Conservation (phyloP, 2,888 invertebrate genomes). For the Blastobasis adustella region DNA sequence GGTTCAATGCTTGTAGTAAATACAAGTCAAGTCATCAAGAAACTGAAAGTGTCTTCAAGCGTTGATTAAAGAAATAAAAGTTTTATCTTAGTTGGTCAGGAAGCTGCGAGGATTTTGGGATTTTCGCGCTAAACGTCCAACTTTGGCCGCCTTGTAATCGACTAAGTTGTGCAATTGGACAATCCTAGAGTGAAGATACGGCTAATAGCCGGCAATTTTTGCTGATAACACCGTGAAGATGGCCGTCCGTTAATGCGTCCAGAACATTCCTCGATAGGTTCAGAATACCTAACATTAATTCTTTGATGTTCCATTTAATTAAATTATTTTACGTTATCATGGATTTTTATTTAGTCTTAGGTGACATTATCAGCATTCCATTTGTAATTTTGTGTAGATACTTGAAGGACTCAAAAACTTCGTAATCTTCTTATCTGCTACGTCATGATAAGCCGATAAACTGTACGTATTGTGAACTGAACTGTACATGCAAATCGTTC, state of each 20-base stretch:
- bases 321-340: no score
- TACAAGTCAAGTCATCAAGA: not conserved
- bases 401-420: no score
- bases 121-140: conserved; percentile 36
- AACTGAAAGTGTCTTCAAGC: conserved; percentile 1
- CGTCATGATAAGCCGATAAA: no score
- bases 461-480: no score
- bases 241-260: no score
- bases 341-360: no score
- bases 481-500: no score
- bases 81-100: conserved; percentile 41
- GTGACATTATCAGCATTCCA: conserved; percentile 1
- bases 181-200: conserved; percentile 40
- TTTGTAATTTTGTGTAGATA: conserved; percentile 15
- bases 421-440: no score
- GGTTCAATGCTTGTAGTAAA: not conserved
- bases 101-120: conserved; percentile 23
- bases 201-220: conserved; percentile 40
- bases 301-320: no score
- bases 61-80: conserved; percentile 28
- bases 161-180: conserved; percentile 50
- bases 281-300: no score
- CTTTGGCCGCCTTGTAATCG: conserved; percentile 46
- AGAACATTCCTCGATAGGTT: no score
- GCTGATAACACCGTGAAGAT: conserved; percentile 26